Percentiles rank a stretch among this genome's conserved stretches.
Conservation (phyloP, 2,888 invertebrate genomes). For the Aporophyla nigra region DNA sequence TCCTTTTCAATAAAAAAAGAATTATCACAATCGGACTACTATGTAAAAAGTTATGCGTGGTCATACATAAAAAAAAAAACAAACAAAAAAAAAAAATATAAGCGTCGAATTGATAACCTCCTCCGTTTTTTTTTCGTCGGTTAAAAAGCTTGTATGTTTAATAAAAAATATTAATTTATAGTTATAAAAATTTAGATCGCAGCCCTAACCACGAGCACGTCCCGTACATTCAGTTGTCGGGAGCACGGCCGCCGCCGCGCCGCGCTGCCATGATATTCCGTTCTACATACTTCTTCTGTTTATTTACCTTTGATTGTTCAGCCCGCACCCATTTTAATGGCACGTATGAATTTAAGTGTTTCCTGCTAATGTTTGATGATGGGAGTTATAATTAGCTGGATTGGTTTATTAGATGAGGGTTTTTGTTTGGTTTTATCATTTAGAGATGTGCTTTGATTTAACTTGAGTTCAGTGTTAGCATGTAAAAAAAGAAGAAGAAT, state of each 20-base stretch:
- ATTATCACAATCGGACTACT: too few species aligned
- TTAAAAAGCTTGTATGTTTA: too few species aligned
- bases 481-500: too few species aligned
- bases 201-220: constrained; percentile 53
- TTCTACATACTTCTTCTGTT: constrained; percentile 59
- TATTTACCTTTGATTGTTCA: constrained; percentile 60
- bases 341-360: constrained; percentile 50
- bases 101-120: too few species aligned
- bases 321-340: constrained; percentile 39
- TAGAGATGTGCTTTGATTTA: background rate
- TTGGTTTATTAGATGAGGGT: constrained; percentile 21
- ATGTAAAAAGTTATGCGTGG: too few species aligned
- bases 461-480: background rate
- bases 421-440: constrained; percentile 21
- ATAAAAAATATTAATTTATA: too few species aligned
- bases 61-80: too few species aligned
- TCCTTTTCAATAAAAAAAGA: too few species aligned
- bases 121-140: too few species aligned
- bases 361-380: constrained; percentile 55
- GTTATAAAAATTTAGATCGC: background rate
- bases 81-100: too few species aligned
- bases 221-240: constrained; percentile 54
- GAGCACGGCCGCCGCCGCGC: constrained; percentile 28
- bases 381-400: constrained; percentile 52
- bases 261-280: constrained; percentile 38